Percentiles rank a stretch among this genome's conserved stretches.
Evolutionary conservation across 1,140 invertebrate genomes (phyloP).

Genomic region (Drosophila auraria): DNA sequence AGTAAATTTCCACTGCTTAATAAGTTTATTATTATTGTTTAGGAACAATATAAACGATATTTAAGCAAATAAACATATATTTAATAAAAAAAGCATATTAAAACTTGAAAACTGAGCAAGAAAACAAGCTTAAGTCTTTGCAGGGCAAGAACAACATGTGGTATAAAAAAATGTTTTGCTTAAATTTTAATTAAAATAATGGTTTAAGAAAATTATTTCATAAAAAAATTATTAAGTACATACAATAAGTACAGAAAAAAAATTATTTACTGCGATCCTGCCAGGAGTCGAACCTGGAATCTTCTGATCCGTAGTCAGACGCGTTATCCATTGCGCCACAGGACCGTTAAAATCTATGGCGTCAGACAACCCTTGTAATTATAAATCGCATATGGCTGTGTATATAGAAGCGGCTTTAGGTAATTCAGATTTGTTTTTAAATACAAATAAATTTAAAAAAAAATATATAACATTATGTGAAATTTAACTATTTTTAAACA

Average conservation of each 20-base stretch:
- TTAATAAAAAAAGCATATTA: neutral
- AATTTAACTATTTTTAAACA: neutral
- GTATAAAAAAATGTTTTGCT: too few species aligned
- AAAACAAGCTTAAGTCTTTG: too few species aligned
- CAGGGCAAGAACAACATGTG: too few species aligned
- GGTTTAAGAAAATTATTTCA: too few species aligned
- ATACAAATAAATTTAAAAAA: too few species aligned
- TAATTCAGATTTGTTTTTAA: too few species aligned
- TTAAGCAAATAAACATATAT: neutral
- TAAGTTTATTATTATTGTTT: neutral
- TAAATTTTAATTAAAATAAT: too few species aligned
- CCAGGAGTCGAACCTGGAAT: slow-evolving; percentile 91
- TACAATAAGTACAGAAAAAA: too few species aligned
- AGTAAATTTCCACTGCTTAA: slow-evolving; percentile 1
- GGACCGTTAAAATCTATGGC: slow-evolving; percentile 78
- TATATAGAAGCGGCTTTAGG: too few species aligned
- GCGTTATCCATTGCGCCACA: slow-evolving; percentile 91
- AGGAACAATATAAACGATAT: neutral
- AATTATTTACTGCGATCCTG: slow-evolving; percentile 85
- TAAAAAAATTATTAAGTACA: neutral
- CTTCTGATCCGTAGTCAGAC: slow-evolving; percentile 90
- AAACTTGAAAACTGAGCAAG: neutral
- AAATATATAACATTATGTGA: too few species aligned
- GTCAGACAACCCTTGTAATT: neutral
- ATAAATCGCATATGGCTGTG: neutral